Evolutionary conservation across 2,113 vertebrate species (phyloP).

Genomic region (Stigmatopora nigra): DNA sequence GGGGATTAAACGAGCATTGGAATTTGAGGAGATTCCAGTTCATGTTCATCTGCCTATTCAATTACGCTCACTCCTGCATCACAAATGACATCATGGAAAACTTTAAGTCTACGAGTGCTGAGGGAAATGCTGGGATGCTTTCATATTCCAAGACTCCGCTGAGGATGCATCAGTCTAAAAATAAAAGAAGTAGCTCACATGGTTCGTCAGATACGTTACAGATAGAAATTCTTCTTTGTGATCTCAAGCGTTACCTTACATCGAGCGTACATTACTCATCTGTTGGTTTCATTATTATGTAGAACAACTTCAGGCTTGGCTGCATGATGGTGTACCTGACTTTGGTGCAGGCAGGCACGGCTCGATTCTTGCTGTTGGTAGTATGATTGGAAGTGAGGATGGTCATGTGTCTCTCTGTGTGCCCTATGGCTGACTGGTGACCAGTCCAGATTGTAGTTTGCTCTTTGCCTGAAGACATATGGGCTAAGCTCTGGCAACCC

Average conservation of each 20-base stretch:
- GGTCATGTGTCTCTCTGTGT: too few relatives aligned
- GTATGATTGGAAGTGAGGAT: too few relatives aligned
- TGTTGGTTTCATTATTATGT: slow-evolving; percentile 70
- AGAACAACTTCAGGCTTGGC: slow-evolving; percentile 56
- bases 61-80: slow-evolving; percentile 50
- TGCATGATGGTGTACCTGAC: slow-evolving; percentile 38
- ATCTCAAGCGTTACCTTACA: slow-evolving; percentile 70
- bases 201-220: slow-evolving; percentile 77
- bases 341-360: too few relatives aligned
- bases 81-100: slow-evolving; percentile 77
- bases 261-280: slow-evolving; percentile 68
- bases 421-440: too few relatives aligned
- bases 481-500: too few relatives aligned
- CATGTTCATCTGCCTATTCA: slow-evolving; percentile 52
- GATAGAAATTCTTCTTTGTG: slow-evolving; percentile 70
- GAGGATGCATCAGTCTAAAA: slow-evolving; percentile 86
- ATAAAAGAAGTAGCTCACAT: slow-evolving; percentile 80
- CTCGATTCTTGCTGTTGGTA: too few relatives aligned
- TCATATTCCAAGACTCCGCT: slow-evolving; percentile 58
- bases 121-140: slow-evolving; percentile 56
- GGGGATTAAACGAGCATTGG: slow-evolving; percentile 36
- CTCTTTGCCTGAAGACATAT: too few relatives aligned
- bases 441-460: too few relatives aligned
- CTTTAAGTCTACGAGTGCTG: slow-evolving; percentile 43
- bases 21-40: slow-evolving; percentile 57